phyloP scores from a whole-genome alignment of 2,888 invertebrate species.

The Rotaria magnacalcarata region DNA sequence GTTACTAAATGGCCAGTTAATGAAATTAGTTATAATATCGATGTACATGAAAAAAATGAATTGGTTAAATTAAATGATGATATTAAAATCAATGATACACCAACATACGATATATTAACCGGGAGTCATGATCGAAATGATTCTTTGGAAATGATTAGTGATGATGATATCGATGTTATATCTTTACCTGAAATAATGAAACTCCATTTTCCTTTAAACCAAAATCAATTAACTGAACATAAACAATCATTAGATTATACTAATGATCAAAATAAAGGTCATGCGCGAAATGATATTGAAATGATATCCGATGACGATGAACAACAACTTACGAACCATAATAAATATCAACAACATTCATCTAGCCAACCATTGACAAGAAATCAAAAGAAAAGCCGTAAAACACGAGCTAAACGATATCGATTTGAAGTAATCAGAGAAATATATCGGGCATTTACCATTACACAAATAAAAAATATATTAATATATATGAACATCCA shows the following conservation, averaged over 20 bases:
- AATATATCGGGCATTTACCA: background rate
- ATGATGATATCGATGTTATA: background rate
- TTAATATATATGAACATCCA: background rate
- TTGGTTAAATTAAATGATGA: background rate
- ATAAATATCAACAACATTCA: background rate
- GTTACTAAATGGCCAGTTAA: too few species aligned
- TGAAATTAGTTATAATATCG: too few species aligned
- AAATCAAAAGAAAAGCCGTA: background rate
- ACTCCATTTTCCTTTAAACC: too few species aligned
- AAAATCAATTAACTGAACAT: too few species aligned
- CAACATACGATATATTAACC: too few species aligned
- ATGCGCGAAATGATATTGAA: too few species aligned
- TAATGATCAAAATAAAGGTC: too few species aligned
- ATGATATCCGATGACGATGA: background rate
- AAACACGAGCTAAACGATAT: background rate
- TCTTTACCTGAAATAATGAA: too few species aligned
- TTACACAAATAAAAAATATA: background rate
- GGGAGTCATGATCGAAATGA: background rate
- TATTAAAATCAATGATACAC: too few species aligned
- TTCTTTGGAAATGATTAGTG: background rate
- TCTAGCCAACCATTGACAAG: background rate
- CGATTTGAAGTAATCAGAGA: background rate
- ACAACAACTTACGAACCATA: background rate
- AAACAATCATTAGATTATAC: too few species aligned
- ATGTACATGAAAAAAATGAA: background rate